These are phyloP conservation scores for Pollenia angustigena DNA, from an alignment of 2,888 invertebrate species.

Conservation along the genomic window DNA sequence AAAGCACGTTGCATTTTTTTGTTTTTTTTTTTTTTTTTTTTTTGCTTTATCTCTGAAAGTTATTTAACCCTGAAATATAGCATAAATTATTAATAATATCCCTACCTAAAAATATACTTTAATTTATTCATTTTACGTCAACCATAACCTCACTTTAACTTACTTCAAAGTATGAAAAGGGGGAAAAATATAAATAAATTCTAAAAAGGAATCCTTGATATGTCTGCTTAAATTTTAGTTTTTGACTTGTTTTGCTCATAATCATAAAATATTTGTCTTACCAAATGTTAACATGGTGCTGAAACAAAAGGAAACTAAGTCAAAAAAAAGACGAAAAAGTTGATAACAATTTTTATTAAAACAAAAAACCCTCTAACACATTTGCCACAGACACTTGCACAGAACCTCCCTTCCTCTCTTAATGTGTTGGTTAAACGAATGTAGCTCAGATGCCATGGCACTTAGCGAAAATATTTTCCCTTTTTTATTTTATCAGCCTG, in stretches of 20 bases:
- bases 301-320: constrained; percentile 19
- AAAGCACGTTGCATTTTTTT: too few relatives aligned
- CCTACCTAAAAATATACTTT: not conserved
- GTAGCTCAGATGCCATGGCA: constrained; percentile 53
- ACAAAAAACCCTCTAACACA: constrained; percentile 20
- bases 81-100: constrained; percentile 12
- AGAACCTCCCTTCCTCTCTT: not conserved
- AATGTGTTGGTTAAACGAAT: not conserved
- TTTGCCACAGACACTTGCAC: not conserved
- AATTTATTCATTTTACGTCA: constrained; percentile 5
- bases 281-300: constrained; percentile 21
- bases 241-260: constrained; percentile 12
- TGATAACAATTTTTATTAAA: constrained; percentile 4
- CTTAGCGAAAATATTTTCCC: constrained; percentile 18
- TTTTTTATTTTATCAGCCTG: not conserved
- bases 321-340: not conserved
- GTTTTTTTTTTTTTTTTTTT: too few relatives aligned
- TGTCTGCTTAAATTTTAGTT: constrained; percentile 20
- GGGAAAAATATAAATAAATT: not conserved
- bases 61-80: constrained; percentile 23
- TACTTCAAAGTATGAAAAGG: not conserved
- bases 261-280: constrained; percentile 35
- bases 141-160: not conserved
- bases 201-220: constrained; percentile 4
- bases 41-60: not conserved